A percentile compares a stretch with the other conserved stretches of the same genome.
phyloP scores from a whole-genome alignment of 1,140 invertebrate species.

The Drusus annulatus region DNA sequence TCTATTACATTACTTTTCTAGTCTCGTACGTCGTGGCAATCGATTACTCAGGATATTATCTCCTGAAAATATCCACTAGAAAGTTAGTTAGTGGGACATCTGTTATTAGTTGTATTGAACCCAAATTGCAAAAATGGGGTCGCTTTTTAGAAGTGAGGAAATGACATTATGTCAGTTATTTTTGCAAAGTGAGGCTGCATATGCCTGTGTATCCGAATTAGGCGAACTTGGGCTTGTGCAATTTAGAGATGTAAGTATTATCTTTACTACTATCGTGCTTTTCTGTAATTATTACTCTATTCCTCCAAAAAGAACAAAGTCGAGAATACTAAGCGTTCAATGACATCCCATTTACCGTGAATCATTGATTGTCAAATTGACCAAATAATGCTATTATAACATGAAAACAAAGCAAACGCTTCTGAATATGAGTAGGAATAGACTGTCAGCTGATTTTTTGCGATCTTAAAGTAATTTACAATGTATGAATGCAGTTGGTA shows the following conservation, averaged over 20 bases:
- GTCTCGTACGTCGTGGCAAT: constrained; percentile 28
- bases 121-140: constrained; percentile 74
- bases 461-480: too few species aligned
- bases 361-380: too few species aligned
- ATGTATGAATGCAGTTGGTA: not conserved
- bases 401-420: too few species aligned
- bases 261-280: not conserved
- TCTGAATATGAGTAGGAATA: too few species aligned
- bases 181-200: constrained; percentile 93
- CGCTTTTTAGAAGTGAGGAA: constrained; percentile 91
- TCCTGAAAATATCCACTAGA: not conserved
- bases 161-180: constrained; percentile 95
- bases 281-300: too few species aligned
- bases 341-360: too few species aligned
- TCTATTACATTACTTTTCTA: not conserved
- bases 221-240: constrained; percentile 95
- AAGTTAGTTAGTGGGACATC: not conserved
- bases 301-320: too few species aligned
- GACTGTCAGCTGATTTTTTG: too few species aligned
- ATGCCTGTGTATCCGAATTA: constrained; percentile 93
- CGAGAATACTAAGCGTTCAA: too few species aligned
- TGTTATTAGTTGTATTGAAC: not conserved
- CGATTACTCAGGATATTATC: constrained; percentile 18
- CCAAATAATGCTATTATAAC: too few species aligned
- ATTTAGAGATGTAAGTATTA: constrained; percentile 89